Evolutionary conservation across 1,140 invertebrate genomes (phyloP), one percentile per base, ranked within the genome.

Genomic region (Macrobrachium nipponense): DNA sequence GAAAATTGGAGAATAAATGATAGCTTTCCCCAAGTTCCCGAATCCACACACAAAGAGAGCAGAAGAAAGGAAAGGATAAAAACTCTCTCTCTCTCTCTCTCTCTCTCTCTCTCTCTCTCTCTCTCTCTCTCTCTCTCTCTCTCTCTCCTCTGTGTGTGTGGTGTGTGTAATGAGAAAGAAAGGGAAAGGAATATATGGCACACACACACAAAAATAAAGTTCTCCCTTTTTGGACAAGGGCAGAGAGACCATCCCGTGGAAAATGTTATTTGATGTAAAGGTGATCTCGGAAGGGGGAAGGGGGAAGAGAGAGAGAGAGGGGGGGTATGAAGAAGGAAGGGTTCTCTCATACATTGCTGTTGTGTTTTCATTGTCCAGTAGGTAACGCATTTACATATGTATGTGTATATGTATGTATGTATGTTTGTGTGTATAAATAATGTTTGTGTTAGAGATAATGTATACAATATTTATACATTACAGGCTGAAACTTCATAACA

Each of bases 291-390:
- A 36, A 20, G 76, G 15, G 60, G 60, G 76, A 79, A 27, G 59
- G 76, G 18, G 60, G 18, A 18, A 76, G 73, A 76, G 73, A 76
- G 73, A 76, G 73, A 76, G 73, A 76, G 73, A 76, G 73, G 51
- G 27, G 51, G 27, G 20, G 36, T 51, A 36, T 51, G 73, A 76
- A 17, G 51, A 44, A 76, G 73, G 51, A 44, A 76, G 27, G 27
- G 4, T 36, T 36, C 27, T 36, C 27, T 4, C 27, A 36, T 36
- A 36, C 4, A 36, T 36, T 36, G 27, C 27, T 4, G 27, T 36
- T 36, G 27, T 36, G 4, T 36, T 36, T 36, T 36, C 4, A 36
- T 1, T 36, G 4, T 36, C 1, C 27, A 36, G 4, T 36, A 4
- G 1, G 4, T 36, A 36, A 36, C 27, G 18, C 12, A n/a, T 68